Evolutionary conservation across 2,888 invertebrate genomes (phyloP), one percentile per base, ranked within the genome.

Genomic region (Agonopterix subpropinquella): DNA sequence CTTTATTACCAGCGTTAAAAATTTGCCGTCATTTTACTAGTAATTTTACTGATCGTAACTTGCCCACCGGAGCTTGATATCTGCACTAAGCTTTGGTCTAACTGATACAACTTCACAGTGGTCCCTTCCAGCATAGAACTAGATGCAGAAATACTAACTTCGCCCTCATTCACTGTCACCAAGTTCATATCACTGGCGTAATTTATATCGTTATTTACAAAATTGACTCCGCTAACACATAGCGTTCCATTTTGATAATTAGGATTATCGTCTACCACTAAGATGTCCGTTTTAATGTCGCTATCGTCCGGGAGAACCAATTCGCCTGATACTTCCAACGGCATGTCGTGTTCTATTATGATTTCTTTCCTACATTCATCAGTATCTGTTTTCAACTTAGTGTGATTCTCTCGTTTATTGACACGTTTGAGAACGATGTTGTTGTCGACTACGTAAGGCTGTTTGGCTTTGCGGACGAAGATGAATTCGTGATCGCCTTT

Each of bases 1-100:
- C 28, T 28, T 28, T 28, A 28, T 28, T 28, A 28, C 28, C 28
- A 5, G 28, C 7, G 7, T 60, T 71, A 78, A 63, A 77, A 80
- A 52, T 82, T 80, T 2, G 79, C 66, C 3, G 77, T 80, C 73
- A 80, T 77, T 65, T 79, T 80, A 53, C 77, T 81, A 36, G 73
- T 77, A n/a, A 82, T 72, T 60, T 82, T 78, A 46, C 77, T 79
- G 44, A 84, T 79, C 18, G 80, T 82, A 11, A 84, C 61, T 49
- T 79, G 76, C 8, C 73, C 68, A 2, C 66, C 64, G 1, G 72
- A 59, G 44, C 70, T 74, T 51, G 77, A 74, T 57, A 84, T 80
- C 62, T 80, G 79, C 2, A 85, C 54, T 54, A 81, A 60, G 52
- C 75, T 78, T 59, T 83, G 81, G 56, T 85, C 80, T 37, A 85